Evolutionary conservation across 2,888 invertebrate genomes (phyloP).

Genomic region (Himalopsyche kuldschensis): DNA sequence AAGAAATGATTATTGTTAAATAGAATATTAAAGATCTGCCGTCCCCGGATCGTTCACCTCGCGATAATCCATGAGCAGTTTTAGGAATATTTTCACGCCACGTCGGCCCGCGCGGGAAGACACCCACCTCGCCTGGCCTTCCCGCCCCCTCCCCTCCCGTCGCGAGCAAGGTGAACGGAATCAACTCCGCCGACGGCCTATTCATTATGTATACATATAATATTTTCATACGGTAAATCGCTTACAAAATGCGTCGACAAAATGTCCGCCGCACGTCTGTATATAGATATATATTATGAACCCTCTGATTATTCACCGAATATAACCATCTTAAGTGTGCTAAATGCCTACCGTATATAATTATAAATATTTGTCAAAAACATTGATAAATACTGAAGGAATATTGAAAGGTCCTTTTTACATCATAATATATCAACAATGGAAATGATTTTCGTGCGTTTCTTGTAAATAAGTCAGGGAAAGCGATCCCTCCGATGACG

Average conservation of each 20-base stretch:
- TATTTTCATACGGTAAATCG: background rate
- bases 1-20: conserved; percentile 39
- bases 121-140: background rate
- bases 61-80: background rate
- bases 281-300: conserved; percentile 1
- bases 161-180: background rate
- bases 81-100: background rate
- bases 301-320: background rate
- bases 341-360: conserved; percentile 35
- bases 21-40: conserved; percentile 28
- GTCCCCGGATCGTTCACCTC: background rate
- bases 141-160: background rate
- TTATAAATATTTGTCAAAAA: conserved; percentile 39
- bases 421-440: conserved; percentile 30
- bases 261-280: background rate
- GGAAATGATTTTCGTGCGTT: conserved; percentile 39
- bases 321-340: conserved; percentile 30
- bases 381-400: conserved; percentile 40
- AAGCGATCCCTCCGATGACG: conserved; percentile 16
- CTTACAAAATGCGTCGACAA: background rate
- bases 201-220: background rate
- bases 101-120: background rate
- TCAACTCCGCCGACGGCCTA: background rate
- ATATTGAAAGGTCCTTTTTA: conserved; percentile 37
- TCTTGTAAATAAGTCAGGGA: conserved; percentile 35